Base-by-base conservation (phyloP, 2,888 invertebrate genomes). In the Drosophila eohydei region DNA sequence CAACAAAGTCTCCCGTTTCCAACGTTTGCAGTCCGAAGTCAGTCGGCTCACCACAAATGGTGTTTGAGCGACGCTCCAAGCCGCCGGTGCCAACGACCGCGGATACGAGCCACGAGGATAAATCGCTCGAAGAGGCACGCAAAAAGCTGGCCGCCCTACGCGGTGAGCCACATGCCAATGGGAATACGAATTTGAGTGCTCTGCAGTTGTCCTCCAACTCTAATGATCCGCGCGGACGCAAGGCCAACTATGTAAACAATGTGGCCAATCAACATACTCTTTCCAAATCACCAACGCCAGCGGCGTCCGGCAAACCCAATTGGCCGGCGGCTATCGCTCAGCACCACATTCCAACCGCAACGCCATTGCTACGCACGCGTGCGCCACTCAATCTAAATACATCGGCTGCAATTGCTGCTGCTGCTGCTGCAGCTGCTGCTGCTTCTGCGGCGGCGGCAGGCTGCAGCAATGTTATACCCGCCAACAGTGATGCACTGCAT, bases 101-200 rank as follows among this genome's bases (percentile, higher is more conserved):
- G 6, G 26, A 34, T 4, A 7, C 8, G 26, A 36, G 36, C 36
- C 4, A 14, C 5, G 36, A 64, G 41, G n/a, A 26, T 14, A 14
- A 44, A 0, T 36, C 68, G 6, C 46, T 79, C 7, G 58, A 66
- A 32, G 83, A 88, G 62, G 83, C 83, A 7, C 88, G 83, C 30
- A 83, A 82, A 30, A 83, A 83, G 43, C 38, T 83, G 14, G 84
- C 84, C 7, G 75, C 71, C 0, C 9, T 82, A 36, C 50, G 56
- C 0, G 34, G 21, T 12, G 51, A 36, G n/a, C 7, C 55, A 0
- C 30, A 5, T 2, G 4, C 8, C 7, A 32, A n/a, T 11, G 32
- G 5, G 11, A 51, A 12, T 51, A 0, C 12, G 9, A 30, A 9
- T 5, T n/a, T 16, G 16, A 5, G 2, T 11, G 28, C 21, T 21